Evolutionary conservation across 1,140 invertebrate species (phyloP), one percentile per base, ranked within the genome.

Genomic region (Phymastichus coffea): DNA sequence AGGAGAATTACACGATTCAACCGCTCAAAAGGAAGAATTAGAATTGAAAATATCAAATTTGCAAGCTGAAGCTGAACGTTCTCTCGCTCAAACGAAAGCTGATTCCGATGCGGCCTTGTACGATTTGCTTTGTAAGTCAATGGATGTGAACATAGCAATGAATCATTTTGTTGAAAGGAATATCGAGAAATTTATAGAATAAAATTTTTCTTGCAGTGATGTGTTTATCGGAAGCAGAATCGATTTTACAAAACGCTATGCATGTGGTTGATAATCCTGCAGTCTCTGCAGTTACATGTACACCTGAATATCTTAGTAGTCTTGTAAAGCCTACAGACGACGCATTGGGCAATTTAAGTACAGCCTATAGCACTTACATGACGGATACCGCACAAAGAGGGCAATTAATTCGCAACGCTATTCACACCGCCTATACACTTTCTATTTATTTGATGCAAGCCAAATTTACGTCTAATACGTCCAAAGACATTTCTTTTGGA

Each of bases 251-350:
- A 67, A 78, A 84, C 66, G 82, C 87, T 1, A 77, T 88, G 55
- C 81, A 84, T 44, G 83, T 87, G 66, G 79, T 88, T 63, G 87
- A 89, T 64, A 88, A 88, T 79, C 87, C 88, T 3, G 83, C 86
- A 4, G 81, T 88, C 63, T 84, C 86, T 2, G 83, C 85, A 28
- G 74, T 89, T 22, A 87, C 85, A 33, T 90, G 88, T 69, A 86
- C 86, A 28, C 84, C 88, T 53, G 86, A 88, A 73, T 88, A 87
- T 71, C 75, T 88, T 37, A 68, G 70, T 64, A 80, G 73, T 70
- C 70, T 87, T 62, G 70, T 74, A 62, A 79, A 78, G 22, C 78
- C 72, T 49, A 74, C 74, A 9, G 58, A 74, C 44, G 75, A 78
- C 53, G 76, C 71, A 17, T 65, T 80, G 14, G 73, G 71, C 56